Evolutionary conservation across 2,113 vertebrate genomes (phyloP).

Genomic region (Ochotona curzoniae): DNA sequence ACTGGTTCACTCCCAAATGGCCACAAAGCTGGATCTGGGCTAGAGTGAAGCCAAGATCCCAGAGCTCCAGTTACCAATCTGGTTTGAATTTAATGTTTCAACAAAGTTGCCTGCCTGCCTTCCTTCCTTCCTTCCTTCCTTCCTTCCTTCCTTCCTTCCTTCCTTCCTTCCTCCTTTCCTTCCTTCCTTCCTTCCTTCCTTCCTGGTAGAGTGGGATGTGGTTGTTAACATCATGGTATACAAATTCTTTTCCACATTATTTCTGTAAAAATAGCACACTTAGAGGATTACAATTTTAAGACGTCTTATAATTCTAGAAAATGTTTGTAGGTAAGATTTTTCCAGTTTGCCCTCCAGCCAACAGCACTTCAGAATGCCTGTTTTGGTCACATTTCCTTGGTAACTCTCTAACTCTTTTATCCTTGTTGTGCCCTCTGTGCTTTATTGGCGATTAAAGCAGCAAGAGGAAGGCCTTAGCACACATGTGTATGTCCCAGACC

Average conservation of each 20-base stretch:
- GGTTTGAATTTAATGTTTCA: too few relatives aligned
- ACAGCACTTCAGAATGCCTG: neutral
- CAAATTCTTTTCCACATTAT: neutral
- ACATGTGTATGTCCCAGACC: neutral
- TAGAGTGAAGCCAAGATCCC: too few relatives aligned
- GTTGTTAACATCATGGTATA: neutral
- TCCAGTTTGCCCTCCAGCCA: neutral
- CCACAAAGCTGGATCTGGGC: too few relatives aligned
- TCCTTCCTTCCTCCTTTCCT: too few relatives aligned
- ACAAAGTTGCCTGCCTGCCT: too few relatives aligned
- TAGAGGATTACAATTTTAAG: neutral
- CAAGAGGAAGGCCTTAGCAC: neutral
- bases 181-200: too few relatives aligned
- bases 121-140: too few relatives aligned
- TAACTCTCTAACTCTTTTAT: neutral
- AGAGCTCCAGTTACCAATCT: too few relatives aligned
- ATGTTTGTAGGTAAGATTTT: neutral
- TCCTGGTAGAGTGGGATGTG: too few relatives aligned
- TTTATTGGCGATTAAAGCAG: neutral
- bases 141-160: too few relatives aligned
- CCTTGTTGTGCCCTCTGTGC: neutral
- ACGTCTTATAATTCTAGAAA: neutral
- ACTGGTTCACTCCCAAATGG: too few relatives aligned
- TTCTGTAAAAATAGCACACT: slow-evolving; percentile 5
- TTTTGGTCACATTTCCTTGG: neutral